A percentile compares a stretch with the other conserved stretches of the same genome.
These are phyloP conservation scores for Vanacampus margaritifer DNA, from an alignment of 2,113 vertebrate genomes.

Conservation along the genomic window DNA sequence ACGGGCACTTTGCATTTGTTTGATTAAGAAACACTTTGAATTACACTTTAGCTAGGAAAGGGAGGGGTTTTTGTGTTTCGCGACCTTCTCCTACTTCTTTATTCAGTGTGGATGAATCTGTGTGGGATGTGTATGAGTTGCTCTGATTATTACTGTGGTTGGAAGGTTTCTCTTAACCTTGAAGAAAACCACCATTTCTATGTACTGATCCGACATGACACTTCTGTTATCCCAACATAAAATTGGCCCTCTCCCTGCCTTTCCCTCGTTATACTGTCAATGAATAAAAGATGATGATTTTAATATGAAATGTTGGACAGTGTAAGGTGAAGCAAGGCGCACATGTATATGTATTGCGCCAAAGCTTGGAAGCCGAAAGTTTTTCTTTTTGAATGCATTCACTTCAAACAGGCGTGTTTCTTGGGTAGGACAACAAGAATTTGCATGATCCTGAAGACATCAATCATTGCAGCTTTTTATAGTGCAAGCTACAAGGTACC, in stretches of 20 bases:
- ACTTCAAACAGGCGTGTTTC: not conserved
- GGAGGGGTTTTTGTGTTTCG: not conserved
- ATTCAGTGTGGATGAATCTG: not conserved
- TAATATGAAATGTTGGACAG: not conserved
- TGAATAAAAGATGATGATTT: not conserved
- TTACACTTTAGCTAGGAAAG: not conserved
- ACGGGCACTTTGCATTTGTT: not conserved
- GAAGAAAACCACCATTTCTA: not conserved
- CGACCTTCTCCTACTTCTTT: not conserved
- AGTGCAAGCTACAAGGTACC: not conserved
- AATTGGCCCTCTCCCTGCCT: not conserved
- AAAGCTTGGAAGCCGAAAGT: not conserved
- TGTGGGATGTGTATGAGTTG: not conserved
- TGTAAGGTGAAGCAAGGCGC: not conserved
- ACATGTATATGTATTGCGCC: not conserved
- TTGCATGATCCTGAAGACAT: not conserved
- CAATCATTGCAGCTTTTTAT: not conserved
- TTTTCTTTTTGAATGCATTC: not conserved
- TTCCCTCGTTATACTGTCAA: not conserved
- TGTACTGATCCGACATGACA: conserved; percentile 1
- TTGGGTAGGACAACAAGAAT: not conserved
- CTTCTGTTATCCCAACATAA: not conserved
- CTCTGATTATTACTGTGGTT: not conserved
- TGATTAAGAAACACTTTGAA: not conserved
- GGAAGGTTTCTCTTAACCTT: conserved; percentile 5